phyloP scores from a whole-genome alignment of 2,113 vertebrate species.

The Mandrillus leucophaeus region DNA sequence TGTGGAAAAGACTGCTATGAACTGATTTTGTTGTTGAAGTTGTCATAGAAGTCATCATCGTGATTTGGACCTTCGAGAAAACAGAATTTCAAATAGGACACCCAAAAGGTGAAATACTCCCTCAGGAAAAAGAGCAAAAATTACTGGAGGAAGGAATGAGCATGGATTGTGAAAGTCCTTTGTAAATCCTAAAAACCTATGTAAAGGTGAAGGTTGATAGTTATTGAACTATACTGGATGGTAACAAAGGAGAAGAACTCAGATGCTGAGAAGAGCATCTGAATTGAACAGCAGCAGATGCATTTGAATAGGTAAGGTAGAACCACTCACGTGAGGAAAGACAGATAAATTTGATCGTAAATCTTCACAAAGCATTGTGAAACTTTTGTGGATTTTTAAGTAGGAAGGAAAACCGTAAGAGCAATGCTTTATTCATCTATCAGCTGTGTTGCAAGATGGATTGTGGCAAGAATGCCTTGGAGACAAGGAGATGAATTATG shows the following conservation, averaged over 20 bases:
- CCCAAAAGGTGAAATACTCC: not conserved
- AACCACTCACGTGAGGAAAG: not conserved
- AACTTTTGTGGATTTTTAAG: not conserved
- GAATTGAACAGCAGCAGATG: not conserved
- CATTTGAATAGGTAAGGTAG: not conserved
- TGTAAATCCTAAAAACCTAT: not conserved
- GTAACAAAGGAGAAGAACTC: not conserved
- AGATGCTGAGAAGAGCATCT: not conserved
- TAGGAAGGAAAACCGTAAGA: not conserved
- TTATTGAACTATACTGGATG: not conserved
- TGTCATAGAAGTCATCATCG: not conserved
- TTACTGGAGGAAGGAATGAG: not conserved
- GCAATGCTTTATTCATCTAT: not conserved
- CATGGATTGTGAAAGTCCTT: not conserved
- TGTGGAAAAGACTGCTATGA: not conserved
- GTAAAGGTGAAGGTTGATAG: not conserved
- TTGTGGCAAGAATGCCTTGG: not conserved
- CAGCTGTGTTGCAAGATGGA: not conserved
- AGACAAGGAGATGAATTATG: not conserved
- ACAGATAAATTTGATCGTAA: not conserved
- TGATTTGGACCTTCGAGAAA: not conserved
- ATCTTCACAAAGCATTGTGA: not conserved
- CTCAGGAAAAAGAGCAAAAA: not conserved
- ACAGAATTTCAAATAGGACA: not conserved
- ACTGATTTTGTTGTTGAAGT: not conserved